These are phyloP conservation scores for Hypomecis atomaria DNA, from an alignment of 2,888 invertebrate genomes.

Conservation along the genomic window DNA sequence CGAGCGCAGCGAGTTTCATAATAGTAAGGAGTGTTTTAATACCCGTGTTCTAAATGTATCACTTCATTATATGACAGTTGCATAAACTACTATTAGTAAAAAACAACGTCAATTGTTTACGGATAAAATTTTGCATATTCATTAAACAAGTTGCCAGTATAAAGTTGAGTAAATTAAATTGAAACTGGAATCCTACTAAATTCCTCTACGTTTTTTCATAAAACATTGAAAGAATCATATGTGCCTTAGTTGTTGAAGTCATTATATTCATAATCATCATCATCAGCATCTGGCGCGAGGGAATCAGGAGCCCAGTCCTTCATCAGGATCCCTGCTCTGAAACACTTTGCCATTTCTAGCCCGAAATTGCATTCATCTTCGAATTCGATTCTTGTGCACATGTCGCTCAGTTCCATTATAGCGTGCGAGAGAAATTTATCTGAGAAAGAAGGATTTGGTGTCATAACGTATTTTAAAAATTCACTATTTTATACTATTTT, in stretches of 20 bases:
- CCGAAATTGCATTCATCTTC: slow-evolving; percentile 1
- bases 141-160: too few relatives aligned
- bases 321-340: slow-evolving; percentile 14
- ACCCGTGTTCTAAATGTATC: too few relatives aligned
- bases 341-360: slow-evolving; percentile 14
- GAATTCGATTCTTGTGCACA: slow-evolving; percentile 5
- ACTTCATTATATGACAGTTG: too few relatives aligned
- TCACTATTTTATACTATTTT: not conserved
- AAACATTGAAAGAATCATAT: not conserved
- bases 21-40: too few relatives aligned
- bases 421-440: slow-evolving; percentile 8
- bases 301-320: slow-evolving; percentile 9
- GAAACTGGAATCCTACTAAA: too few relatives aligned
- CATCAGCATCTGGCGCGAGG: not conserved
- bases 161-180: too few relatives aligned
- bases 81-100: too few relatives aligned
- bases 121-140: too few relatives aligned
- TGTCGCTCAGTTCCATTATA: slow-evolving; percentile 9
- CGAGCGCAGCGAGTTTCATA: too few relatives aligned
- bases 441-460: not conserved
- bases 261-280: not conserved
- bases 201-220: too few relatives aligned
- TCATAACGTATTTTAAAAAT: not conserved
- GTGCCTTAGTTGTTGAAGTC: not conserved
- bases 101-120: too few relatives aligned